Percentiles rank a stretch among this genome's conserved stretches.
Conservation (phyloP, 1,140 invertebrate genomes). For the Eueides isabella region DNA sequence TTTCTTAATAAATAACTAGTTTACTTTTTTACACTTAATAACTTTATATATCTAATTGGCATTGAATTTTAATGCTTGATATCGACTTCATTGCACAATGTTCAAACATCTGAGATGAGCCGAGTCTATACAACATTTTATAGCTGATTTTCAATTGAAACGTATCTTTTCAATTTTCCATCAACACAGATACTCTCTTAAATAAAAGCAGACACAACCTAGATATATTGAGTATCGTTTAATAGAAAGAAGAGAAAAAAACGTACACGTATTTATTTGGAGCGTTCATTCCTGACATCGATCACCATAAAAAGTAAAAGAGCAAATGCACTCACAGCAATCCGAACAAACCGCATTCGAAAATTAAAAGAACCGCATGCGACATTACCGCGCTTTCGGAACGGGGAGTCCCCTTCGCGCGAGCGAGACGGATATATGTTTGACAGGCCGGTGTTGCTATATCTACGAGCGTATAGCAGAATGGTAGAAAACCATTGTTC, state of each 20-base stretch:
- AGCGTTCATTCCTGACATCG: conserved; percentile 45
- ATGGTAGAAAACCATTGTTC: conserved; percentile 76
- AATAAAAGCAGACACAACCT: conserved; percentile 25
- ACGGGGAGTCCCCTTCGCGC: conserved; percentile 37
- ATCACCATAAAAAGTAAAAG: conserved; percentile 55
- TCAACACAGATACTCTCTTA: conserved; percentile 10
- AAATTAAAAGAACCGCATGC: conserved; percentile 76
- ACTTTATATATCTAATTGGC: neutral
- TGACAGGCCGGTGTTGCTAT: conserved; percentile 70
- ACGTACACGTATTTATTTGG: conserved; percentile 37
- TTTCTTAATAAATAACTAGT: neutral
- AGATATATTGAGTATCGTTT: conserved; percentile 27
- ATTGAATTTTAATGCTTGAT: neutral
- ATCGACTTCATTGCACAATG: neutral
- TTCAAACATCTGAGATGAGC: neutral
- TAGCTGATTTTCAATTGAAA: conserved; percentile 12
- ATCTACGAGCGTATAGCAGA: conserved; percentile 59
- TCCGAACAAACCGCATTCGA: conserved; percentile 75
- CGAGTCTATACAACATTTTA: conserved; percentile 3
- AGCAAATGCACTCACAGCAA: conserved; percentile 67
- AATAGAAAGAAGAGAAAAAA: conserved; percentile 32
- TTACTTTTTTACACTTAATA: neutral
- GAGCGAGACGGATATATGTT: conserved; percentile 61
- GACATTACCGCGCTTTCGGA: conserved; percentile 66
- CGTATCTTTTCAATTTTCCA: neutral